Evolutionary conservation across 2,113 vertebrate species (phyloP).

Genomic region (Oxygymnocypris stewartii): DNA sequence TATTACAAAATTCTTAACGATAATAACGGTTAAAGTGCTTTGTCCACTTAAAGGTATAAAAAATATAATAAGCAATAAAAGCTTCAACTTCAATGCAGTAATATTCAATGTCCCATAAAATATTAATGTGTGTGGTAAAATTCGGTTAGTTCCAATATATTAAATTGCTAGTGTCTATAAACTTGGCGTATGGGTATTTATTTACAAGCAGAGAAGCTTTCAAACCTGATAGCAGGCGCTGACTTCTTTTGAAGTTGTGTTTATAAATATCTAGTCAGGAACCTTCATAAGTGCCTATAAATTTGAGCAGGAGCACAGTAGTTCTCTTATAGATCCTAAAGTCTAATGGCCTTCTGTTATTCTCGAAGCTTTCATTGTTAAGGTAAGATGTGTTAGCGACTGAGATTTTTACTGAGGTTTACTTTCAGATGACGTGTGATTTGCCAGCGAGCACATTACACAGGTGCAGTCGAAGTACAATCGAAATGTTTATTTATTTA

Average conservation of each 20-base stretch:
- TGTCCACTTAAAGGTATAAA: slow-evolving; percentile 63
- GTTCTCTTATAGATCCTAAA: slow-evolving; percentile 76
- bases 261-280: slow-evolving; percentile 79
- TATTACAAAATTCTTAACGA: slow-evolving; percentile 33
- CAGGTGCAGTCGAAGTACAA: neutral
- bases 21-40: slow-evolving; percentile 44
- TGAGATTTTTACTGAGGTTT: slow-evolving; percentile 1
- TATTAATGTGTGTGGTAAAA: slow-evolving; percentile 79
- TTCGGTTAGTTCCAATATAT: slow-evolving; percentile 79
- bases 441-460: neutral
- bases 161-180: slow-evolving; percentile 80
- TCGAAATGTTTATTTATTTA: neutral
- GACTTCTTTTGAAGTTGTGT: slow-evolving; percentile 77
- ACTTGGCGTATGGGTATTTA: slow-evolving; percentile 77
- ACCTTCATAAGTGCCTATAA: slow-evolving; percentile 79
- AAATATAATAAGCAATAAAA: slow-evolving; percentile 71
- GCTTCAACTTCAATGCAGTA: slow-evolving; percentile 75
- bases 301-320: slow-evolving; percentile 71
- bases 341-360: slow-evolving; percentile 69
- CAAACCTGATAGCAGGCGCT: slow-evolving; percentile 58
- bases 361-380: slow-evolving; percentile 68
- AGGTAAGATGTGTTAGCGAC: neutral
- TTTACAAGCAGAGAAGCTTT: slow-evolving; percentile 73
- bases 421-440: neutral
- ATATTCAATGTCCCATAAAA: slow-evolving; percentile 80